Base-by-base conservation (phyloP, 2,113 vertebrate genomes). In the Eulemur macaco region DNA sequence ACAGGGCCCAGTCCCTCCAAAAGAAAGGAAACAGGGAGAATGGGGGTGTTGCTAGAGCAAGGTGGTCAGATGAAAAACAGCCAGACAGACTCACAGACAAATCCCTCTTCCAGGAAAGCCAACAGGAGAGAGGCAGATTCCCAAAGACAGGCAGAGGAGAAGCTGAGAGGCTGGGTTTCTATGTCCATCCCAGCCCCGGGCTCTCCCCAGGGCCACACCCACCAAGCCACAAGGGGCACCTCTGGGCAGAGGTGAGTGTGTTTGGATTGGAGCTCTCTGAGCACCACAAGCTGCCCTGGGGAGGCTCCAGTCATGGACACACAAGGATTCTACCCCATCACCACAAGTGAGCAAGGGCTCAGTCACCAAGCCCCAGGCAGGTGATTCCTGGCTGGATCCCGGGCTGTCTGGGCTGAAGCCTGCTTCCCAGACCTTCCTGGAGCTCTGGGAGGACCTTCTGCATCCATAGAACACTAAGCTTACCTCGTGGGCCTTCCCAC, bases 11-110 rank as follows among this genome's bases (percentile, higher is more conserved):
- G 92, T 63, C 86, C 91, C 92, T 91, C 68, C 37, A 69, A 66
- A 20, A 73, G 7, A 37, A 77, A 74, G 85, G 78, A 82, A 77
- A 76, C 21, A 52, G 63, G 83, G 56, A 27, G 63, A 39, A 31
- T 42, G 12, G 87, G 14, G 11, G 56, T 37, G 78, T 39, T 85
- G 92, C 83, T 91, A 82, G 56, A 83, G 92, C 89, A 92, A 97
- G 93, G 95, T 97, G 96, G 91, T 82, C 95, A 91, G 82, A 91
- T 58, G 69, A 68, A 91, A 69, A 82, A n/a, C 73, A 73, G 78
- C 56, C 91, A 83, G 97, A 89, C 50, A 56, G 56, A 96, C 5
- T 5, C 56, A 77, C 69, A 94, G 93, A 96, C 85, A 86, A 71
- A 84, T 87, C 84, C 23, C 31, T 82, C 87, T 92, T 77, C 39